phyloP scores from a whole-genome alignment of 2,797 vertebrate genomes.

The Sitta carolinensis region DNA sequence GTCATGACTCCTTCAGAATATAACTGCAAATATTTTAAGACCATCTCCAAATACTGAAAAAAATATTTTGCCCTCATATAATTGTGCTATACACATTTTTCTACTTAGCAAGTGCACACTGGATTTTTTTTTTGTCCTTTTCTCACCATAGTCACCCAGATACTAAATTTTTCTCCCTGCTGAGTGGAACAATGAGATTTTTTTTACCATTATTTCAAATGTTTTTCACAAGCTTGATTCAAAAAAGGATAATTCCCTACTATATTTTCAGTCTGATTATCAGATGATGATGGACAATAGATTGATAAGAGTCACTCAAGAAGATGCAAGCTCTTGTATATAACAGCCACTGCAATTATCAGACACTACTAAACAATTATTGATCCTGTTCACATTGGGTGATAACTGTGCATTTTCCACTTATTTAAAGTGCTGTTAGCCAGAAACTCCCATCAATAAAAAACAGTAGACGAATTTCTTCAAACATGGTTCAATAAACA shows the following conservation, averaged over 20 bases:
- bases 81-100: not conserved
- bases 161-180: slow-evolving; percentile 61
- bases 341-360: slow-evolving; percentile 96
- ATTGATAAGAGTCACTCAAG: slow-evolving; percentile 92
- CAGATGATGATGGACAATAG: slow-evolving; percentile 87
- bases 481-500: slow-evolving; percentile 80
- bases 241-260: slow-evolving; percentile 76
- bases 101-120: not conserved
- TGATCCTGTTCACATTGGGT: slow-evolving; percentile 87
- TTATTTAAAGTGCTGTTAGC: slow-evolving; percentile 92
- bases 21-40: not conserved
- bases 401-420: slow-evolving; percentile 89
- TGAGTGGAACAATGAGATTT: slow-evolving; percentile 66
- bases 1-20: not conserved
- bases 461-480: slow-evolving; percentile 79
- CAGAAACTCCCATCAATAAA: slow-evolving; percentile 84
- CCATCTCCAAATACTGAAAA: not conserved
- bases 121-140: not conserved
- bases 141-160: slow-evolving; percentile 23
- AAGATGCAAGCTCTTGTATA: slow-evolving; percentile 81
- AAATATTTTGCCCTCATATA: not conserved
- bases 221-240: slow-evolving; percentile 77
- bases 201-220: slow-evolving; percentile 73
- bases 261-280: slow-evolving; percentile 81
- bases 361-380: slow-evolving; percentile 94